phyloP scores from a whole-genome alignment of 2,888 invertebrate genomes.

The Dichetophora obliterata region DNA sequence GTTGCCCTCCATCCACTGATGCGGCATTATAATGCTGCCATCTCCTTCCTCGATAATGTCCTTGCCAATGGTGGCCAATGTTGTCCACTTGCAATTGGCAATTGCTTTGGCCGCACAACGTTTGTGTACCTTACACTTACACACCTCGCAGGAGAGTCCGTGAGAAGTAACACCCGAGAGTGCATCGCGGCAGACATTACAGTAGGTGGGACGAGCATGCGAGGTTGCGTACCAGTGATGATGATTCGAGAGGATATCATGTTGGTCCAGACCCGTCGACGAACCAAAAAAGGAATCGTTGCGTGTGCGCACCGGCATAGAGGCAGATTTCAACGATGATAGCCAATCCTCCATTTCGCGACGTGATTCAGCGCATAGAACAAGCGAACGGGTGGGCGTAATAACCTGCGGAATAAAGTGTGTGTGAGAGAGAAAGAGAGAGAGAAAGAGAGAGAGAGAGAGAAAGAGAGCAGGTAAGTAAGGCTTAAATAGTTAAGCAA shows the following conservation, averaged over 20 bases:
- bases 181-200: slow-evolving; percentile 96
- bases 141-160: slow-evolving; percentile 96
- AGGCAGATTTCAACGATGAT: slow-evolving; percentile 82
- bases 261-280: slow-evolving; percentile 70
- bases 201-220: slow-evolving; percentile 95
- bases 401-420: slow-evolving; percentile 67
- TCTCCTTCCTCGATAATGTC: slow-evolving; percentile 94
- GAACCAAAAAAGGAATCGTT: slow-evolving; percentile 71
- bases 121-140: slow-evolving; percentile 98
- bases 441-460: too few species aligned
- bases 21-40: slow-evolving; percentile 93
- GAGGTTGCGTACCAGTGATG: slow-evolving; percentile 92
- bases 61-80: slow-evolving; percentile 93
- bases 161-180: slow-evolving; percentile 94
- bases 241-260: slow-evolving; percentile 78
- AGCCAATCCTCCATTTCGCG: slow-evolving; percentile 95
- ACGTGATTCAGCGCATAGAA: slow-evolving; percentile 83
- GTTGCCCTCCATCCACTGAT: slow-evolving; percentile 99
- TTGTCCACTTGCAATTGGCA: slow-evolving; percentile 98
- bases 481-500: too few species aligned
- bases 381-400: slow-evolving; percentile 82
- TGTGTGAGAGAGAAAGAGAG: too few species aligned
- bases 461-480: too few species aligned
- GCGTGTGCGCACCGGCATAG: slow-evolving; percentile 66
- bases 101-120: slow-evolving; percentile 92